phyloP scores from a whole-genome alignment of 2,888 invertebrate genomes.

The Erannis defoliaria region DNA sequence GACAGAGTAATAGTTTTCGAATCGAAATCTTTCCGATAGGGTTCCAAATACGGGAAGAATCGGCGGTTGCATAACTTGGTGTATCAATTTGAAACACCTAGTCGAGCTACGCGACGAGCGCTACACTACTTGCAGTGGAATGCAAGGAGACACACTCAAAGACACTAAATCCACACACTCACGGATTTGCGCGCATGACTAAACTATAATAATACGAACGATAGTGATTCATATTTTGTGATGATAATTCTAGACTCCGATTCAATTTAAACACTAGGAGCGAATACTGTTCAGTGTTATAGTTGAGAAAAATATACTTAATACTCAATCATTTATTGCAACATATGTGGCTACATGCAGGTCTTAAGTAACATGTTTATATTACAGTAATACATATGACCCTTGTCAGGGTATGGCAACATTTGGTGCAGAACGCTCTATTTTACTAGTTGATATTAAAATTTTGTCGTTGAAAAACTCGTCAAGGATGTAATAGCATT shows the following conservation, averaged over 20 bases:
- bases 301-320: background rate
- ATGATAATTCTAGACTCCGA: slow-evolving; percentile 27
- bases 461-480: too few species aligned
- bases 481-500: too few species aligned
- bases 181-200: slow-evolving; percentile 37
- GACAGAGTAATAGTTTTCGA: too few species aligned
- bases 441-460: too few species aligned
- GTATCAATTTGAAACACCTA: too few species aligned
- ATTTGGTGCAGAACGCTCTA: too few species aligned
- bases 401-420: too few species aligned
- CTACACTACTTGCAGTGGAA: slow-evolving; percentile 4
- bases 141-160: slow-evolving; percentile 13
- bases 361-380: too few species aligned
- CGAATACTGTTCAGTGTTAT: background rate
- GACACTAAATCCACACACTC: slow-evolving; percentile 21
- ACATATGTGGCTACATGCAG: too few species aligned
- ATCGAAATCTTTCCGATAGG: too few species aligned
- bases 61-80: background rate
- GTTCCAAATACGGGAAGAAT: background rate
- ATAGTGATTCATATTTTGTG: slow-evolving; percentile 36
- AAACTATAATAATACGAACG: slow-evolving; percentile 34
- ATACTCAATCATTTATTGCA: too few species aligned
- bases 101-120: background rate
- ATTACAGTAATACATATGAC: too few species aligned
- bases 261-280: slow-evolving; percentile 5